A percentile compares a stretch with the other conserved stretches of the same genome.
These are phyloP conservation scores for Creontiades dilutus DNA, from an alignment of 2,888 invertebrate genomes.

Conservation along the genomic window DNA sequence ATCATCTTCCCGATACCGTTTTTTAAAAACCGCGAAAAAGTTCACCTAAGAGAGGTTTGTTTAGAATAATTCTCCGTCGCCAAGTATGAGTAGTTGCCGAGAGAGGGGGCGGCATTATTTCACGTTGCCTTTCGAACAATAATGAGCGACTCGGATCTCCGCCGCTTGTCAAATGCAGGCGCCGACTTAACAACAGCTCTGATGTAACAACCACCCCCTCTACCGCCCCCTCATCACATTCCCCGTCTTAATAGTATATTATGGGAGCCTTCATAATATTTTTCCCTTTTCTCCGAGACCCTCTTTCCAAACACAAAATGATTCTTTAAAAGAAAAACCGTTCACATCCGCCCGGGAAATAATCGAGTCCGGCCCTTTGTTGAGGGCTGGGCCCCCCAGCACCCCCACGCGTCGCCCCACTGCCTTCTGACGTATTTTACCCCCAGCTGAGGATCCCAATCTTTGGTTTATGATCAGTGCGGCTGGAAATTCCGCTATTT, in stretches of 20 bases:
- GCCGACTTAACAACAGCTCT: background rate
- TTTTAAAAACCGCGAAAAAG: no score
- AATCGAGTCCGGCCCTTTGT: conserved; percentile 9
- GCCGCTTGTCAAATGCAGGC: conserved; percentile 16
- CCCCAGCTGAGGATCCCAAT: no score
- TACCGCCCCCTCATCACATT: background rate
- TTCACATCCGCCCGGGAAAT: conserved; percentile 27
- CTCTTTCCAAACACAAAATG: conserved; percentile 5
- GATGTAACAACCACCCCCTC: background rate
- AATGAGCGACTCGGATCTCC: conserved; percentile 35
- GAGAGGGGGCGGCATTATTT: conserved; percentile 26
- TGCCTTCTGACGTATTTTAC: no score
- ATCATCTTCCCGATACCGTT: no score
- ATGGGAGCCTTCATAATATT: conserved; percentile 29
- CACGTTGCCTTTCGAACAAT: conserved; percentile 23
- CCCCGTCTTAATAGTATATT: conserved; percentile 14
- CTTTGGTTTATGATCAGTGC: no score
- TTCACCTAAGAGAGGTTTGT: no score
- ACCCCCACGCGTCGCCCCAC: background rate
- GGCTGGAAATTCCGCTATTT: no score
- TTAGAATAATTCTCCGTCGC: no score
- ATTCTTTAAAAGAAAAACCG: conserved; percentile 45
- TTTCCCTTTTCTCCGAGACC: conserved; percentile 2
- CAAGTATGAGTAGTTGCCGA: no score
- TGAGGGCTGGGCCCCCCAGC: background rate